phyloP scores from a whole-genome alignment of 1,140 invertebrate genomes.

The Goniozus legneri region DNA sequence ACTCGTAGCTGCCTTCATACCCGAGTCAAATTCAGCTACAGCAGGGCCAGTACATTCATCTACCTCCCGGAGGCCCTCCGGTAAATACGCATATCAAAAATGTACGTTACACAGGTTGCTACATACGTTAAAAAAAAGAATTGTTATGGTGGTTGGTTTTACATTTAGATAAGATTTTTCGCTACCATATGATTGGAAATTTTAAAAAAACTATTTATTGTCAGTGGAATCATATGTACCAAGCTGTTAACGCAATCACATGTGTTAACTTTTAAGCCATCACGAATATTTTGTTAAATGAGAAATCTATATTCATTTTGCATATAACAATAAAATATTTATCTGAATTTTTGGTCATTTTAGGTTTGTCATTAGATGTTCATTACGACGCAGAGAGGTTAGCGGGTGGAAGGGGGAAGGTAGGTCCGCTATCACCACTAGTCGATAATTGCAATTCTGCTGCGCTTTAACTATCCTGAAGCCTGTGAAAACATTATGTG shows the following conservation, averaged over 20 bases:
- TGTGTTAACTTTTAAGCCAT: neutral
- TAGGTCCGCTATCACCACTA: slow-evolving; percentile 73
- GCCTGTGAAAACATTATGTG: neutral
- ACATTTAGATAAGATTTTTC: too few species aligned
- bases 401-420: slow-evolving; percentile 64
- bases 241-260: too few species aligned
- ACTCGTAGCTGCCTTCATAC: slow-evolving; percentile 88
- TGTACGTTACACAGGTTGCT: slow-evolving; percentile 55
- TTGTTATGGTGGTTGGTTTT: slow-evolving; percentile 49
- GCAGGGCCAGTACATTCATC: slow-evolving; percentile 50
- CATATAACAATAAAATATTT: neutral
- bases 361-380: slow-evolving; percentile 69
- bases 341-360: slow-evolving; percentile 17
- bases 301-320: neutral
- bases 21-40: slow-evolving; percentile 62
- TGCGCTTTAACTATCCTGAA: slow-evolving; percentile 56
- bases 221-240: too few species aligned
- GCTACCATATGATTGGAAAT: too few species aligned
- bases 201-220: too few species aligned
- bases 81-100: slow-evolving; percentile 57
- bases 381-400: slow-evolving; percentile 73
- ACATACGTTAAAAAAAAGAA: slow-evolving; percentile 44
- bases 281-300: neutral
- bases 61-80: slow-evolving; percentile 52
- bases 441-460: slow-evolving; percentile 71